These are phyloP conservation scores for Platorchestia sp. DNA, from an alignment of 1,140 invertebrate species.

Conservation along the genomic window DNA sequence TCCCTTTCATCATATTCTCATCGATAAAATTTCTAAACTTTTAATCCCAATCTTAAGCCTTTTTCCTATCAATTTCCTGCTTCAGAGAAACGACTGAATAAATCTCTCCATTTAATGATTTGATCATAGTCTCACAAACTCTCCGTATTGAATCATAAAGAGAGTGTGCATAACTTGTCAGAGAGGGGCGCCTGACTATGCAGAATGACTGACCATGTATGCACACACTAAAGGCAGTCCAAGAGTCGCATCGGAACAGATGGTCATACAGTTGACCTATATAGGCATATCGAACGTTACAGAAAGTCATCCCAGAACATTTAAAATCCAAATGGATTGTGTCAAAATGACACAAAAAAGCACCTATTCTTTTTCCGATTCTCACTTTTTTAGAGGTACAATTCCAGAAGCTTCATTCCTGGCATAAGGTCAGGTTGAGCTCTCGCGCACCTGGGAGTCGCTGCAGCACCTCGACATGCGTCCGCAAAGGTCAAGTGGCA, in stretches of 20 bases:
- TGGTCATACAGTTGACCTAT: conserved; percentile 17
- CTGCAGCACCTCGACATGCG: not conserved
- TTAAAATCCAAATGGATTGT: not conserved
- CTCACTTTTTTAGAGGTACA: not conserved
- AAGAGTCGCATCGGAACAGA: not conserved
- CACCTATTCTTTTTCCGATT: not conserved
- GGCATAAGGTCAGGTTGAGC: not conserved
- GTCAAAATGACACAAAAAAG: not conserved
- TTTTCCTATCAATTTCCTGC: not conserved
- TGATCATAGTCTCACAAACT: not conserved
- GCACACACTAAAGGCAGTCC: conserved; percentile 5
- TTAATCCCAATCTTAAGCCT: too few relatives aligned
- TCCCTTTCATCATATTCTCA: not conserved
- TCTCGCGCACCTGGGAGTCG: not conserved
- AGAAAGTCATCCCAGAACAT: not conserved
- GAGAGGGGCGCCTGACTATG: not conserved
- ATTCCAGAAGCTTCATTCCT: not conserved
- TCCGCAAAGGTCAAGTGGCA: not conserved
- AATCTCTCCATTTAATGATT: not conserved
- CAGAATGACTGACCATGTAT: not conserved
- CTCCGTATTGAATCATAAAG: not conserved
- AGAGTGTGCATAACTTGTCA: not conserved
- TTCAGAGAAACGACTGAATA: not conserved
- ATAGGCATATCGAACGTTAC: not conserved
- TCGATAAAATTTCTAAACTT: not conserved